These are phyloP conservation scores for Leucophenga varia DNA, from an alignment of 1,140 invertebrate species.

Conservation along the genomic window DNA sequence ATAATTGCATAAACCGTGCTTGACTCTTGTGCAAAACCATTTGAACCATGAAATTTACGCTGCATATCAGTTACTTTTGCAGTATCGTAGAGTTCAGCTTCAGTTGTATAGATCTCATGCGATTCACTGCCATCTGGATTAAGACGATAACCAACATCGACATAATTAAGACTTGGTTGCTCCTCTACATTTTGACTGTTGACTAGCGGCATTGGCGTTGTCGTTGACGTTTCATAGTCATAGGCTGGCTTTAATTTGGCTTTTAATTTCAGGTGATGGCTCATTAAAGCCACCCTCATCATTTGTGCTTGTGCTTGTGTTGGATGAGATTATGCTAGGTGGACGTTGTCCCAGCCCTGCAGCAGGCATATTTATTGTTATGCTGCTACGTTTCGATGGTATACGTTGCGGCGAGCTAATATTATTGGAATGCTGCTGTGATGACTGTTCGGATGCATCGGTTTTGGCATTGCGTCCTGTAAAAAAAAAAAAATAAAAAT, in stretches of 20 bases:
- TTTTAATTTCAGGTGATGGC: constrained; percentile 65
- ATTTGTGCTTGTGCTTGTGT: constrained; percentile 57
- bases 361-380: constrained; percentile 63
- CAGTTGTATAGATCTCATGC: constrained; percentile 41
- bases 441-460: constrained; percentile 12
- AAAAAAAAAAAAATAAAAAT: no score
- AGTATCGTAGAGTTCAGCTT: constrained; percentile 47
- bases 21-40: constrained; percentile 44
- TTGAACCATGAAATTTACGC: constrained; percentile 49
- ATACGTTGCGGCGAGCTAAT: constrained; percentile 37
- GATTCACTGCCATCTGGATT: constrained; percentile 55
- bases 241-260: constrained; percentile 61
- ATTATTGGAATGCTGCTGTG: constrained; percentile 12
- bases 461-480: no score
- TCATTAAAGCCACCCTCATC: constrained; percentile 69
- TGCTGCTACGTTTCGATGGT: constrained; percentile 51
- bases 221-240: no score
- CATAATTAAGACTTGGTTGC: constrained; percentile 44
- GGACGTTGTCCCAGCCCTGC: constrained; percentile 63
- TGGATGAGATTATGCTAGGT: constrained; percentile 59
- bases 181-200: no score
- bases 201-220: no score
- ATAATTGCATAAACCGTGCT: constrained; percentile 54
- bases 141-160: constrained; percentile 53
- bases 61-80: constrained; percentile 47